Base-by-base conservation (phyloP, 1,140 invertebrate species). In the Drosophila suzukii region DNA sequence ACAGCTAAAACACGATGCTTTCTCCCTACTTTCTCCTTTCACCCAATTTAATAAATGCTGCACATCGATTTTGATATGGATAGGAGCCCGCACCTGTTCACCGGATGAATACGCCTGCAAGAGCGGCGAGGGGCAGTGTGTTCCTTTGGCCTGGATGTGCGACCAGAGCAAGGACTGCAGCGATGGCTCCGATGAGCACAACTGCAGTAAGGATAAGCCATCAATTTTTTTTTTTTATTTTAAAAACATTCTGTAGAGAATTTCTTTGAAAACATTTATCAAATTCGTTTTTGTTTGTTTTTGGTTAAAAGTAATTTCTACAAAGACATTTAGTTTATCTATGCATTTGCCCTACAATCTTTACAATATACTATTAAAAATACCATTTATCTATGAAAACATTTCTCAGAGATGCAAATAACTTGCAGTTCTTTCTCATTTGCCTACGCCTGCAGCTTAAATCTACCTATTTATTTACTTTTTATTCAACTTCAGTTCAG, bases 141-240 rank as follows among this genome's bases (percentile, higher is more conserved):
- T 98, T 65, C 96, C 97, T 56, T 94, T 97, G 77, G 96, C 96
- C 39, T 98, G 97, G 97, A 97, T 97, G 94, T 98, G 98, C 92
- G 97, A 98, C 93, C 95, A 96, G 90, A 96, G 95, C 91, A 92
- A 94, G 34, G 97, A 98, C 94, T 98, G 98, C 93, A 94, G 95
- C 57, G 97, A 98, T 93, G 96, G 95, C 77, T 97, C 97, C 74
- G 98, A 98, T 93, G 97, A 97, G 91, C 94, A 95, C 93, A 94
- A 95, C 93, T 97, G 97, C 95, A 97, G 97, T 97, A 97, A 97
- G 96, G 36, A 51, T 34, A 56, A 50, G 2, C n/a, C 11, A 20
- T 24, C 93, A 79, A 61, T 79, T 27, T 5, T 51, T 79, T 27
- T 5, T 51, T 10, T 38, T 11, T 12, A 4, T 65, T 38, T 55